These are phyloP conservation scores for Palythoa caribaeorum DNA, from an alignment of 92 coral and sea anemone species.

Conservation along the genomic window DNA sequence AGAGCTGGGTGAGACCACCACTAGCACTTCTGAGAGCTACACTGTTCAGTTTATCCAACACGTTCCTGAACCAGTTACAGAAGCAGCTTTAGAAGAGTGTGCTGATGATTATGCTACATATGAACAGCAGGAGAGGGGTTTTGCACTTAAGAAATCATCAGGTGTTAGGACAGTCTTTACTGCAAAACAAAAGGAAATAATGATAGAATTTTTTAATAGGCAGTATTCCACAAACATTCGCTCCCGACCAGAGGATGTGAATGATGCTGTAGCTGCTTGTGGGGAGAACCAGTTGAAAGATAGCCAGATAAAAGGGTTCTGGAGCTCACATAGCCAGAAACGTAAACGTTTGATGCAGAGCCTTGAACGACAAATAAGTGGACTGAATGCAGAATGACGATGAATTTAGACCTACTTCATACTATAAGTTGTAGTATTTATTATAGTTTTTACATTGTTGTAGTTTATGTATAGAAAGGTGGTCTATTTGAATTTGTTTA, in stretches of 20 bases:
- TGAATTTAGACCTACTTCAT: neutral
- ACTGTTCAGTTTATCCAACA: conserved; percentile 7
- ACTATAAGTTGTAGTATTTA: neutral
- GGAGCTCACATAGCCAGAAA: conserved; percentile 65
- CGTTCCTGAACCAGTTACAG: neutral
- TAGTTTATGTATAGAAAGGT: neutral
- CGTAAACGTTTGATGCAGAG: conserved; percentile 55
- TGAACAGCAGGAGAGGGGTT: conserved; percentile 11
- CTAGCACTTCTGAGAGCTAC: neutral
- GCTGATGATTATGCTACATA: neutral
- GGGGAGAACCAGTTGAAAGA: conserved; percentile 56
- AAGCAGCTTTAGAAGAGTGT: neutral
- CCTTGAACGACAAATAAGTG: conserved; percentile 19
- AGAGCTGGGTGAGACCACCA: neutral
- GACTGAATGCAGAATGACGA: conserved; percentile 3
- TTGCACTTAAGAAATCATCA: conserved; percentile 32
- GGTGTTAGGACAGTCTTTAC: conserved; percentile 48
- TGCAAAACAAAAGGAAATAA: conserved; percentile 58
- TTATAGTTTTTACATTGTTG: neutral
- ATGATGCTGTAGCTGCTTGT: conserved; percentile 46
- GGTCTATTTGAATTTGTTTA: neutral
- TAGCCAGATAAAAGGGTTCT: conserved; percentile 65
- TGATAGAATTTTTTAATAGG: conserved; percentile 46
- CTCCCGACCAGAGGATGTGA: conserved; percentile 57
- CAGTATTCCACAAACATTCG: conserved; percentile 51